phyloP scores from a whole-genome alignment of 2,113 vertebrate genomes.

The Gymnobelideus leadbeateri region DNA sequence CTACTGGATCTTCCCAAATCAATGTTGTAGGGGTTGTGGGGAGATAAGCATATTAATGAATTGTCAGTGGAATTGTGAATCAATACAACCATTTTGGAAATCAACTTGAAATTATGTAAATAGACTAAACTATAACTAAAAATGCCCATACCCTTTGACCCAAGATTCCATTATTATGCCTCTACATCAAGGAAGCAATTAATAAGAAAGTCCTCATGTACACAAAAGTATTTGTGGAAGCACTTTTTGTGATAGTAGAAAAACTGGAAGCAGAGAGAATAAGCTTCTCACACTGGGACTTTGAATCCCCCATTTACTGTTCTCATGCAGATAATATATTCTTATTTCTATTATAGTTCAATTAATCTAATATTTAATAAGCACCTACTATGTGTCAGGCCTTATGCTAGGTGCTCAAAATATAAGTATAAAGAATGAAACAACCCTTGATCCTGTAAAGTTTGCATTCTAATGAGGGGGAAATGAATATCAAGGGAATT shows the following conservation, averaged over 20 bases:
- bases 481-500: no score
- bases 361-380: no score
- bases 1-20: not conserved
- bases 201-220: not conserved
- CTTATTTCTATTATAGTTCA: no score
- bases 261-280: not conserved
- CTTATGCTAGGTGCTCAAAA: no score
- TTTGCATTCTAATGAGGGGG: no score
- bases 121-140: not conserved
- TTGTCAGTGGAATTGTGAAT: not conserved
- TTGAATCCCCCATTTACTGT: no score
- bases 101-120: not conserved
- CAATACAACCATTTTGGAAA: not conserved
- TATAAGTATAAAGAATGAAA: no score
- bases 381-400: no score
- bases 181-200: not conserved
- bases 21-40: not conserved
- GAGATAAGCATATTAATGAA: not conserved
- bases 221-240: not conserved
- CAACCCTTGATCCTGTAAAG: no score
- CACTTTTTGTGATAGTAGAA: not conserved
- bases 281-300: no score
- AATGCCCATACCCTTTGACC: not conserved
- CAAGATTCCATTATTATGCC: not conserved
- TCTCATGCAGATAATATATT: no score